Conservation (phyloP, 2,797 vertebrate species). For the Eidolon dupreanum region DNA sequence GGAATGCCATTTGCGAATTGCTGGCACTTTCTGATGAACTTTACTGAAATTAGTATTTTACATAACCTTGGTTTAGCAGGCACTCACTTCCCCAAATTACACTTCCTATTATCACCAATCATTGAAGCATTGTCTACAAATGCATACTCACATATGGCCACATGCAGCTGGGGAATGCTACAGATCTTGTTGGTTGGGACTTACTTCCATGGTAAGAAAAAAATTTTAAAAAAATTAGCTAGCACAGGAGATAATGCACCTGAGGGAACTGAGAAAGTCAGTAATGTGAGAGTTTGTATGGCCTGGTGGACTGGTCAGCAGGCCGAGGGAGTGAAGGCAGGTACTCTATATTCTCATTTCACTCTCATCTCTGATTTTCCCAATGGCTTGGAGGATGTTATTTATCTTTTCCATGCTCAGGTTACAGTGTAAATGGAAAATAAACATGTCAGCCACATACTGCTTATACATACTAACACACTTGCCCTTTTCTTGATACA, state of each 20-base stretch:
- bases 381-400: not conserved
- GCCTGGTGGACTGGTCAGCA: not conserved
- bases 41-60: constrained; percentile 30
- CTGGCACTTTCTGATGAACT: not conserved
- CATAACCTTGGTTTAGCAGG: not conserved
- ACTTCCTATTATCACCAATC: not conserved
- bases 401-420: not conserved
- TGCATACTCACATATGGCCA: not conserved
- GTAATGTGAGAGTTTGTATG: not conserved
- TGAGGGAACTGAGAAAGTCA: not conserved
- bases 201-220: constrained; percentile 44
- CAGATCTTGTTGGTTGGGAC: not conserved
- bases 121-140: not conserved
- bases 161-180: not conserved
- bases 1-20: not conserved
- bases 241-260: not conserved
- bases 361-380: not conserved
- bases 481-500: not conserved
- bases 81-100: not conserved
- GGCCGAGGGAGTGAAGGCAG: not conserved
- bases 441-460: not conserved
- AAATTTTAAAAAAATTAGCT: not conserved
- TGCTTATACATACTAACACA: not conserved
- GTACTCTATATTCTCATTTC: not conserved
- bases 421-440: not conserved